These are phyloP conservation scores for Pipistrellus nathusii DNA, from an alignment of 2,797 vertebrate species.

Conservation along the genomic window DNA sequence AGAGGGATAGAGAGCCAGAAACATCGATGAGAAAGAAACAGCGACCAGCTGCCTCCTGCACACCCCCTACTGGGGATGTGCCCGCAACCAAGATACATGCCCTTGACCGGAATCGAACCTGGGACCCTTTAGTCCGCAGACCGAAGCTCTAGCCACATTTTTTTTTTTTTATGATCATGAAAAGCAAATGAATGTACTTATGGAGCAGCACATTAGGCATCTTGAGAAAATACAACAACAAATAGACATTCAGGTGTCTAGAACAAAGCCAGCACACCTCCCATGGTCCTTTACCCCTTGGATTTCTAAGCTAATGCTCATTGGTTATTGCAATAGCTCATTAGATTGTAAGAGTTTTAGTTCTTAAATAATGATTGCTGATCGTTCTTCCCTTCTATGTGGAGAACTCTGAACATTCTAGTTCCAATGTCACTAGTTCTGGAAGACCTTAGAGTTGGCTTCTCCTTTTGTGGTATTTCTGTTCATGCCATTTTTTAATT, in stretches of 20 bases:
- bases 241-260: constrained; percentile 92
- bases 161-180: constrained; percentile 83
- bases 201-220: constrained; percentile 90
- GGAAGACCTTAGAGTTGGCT: background rate
- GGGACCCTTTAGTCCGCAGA: no score
- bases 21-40: no score
- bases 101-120: no score
- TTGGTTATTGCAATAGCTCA: background rate
- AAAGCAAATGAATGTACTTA: constrained; percentile 88
- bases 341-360: constrained; percentile 22
- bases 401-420: background rate
- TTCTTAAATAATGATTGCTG: background rate
- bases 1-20: no score
- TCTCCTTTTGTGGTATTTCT: constrained; percentile 27
- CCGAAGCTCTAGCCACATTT: no score
- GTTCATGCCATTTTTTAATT: background rate
- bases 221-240: constrained; percentile 93
- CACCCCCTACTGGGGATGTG: no score
- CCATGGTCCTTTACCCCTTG: background rate
- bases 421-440: background rate
- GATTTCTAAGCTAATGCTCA: background rate
- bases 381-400: background rate
- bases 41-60: no score
- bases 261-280: background rate
- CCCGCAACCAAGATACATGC: no score